Conservation (phyloP, 2,113 vertebrate genomes). For the Oncorhynchus keta region DNA sequence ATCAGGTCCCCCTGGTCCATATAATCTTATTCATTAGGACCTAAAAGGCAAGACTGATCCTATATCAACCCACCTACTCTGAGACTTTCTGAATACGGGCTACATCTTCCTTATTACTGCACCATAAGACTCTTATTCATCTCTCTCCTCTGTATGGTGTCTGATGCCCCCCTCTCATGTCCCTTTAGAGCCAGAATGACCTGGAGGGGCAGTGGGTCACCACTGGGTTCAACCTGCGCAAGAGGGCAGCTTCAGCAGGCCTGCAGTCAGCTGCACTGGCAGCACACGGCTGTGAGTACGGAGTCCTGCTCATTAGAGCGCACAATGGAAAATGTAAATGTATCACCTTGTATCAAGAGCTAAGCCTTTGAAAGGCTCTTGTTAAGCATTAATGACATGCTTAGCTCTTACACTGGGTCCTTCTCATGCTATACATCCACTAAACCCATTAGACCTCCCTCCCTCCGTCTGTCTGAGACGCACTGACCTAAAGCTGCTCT, state of each 20-base stretch:
- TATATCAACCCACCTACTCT: too few species aligned
- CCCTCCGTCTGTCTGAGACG: not conserved
- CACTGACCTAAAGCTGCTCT: not conserved
- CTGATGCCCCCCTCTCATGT: not conserved
- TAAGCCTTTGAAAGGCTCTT: not conserved
- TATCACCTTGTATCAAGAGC: not conserved
- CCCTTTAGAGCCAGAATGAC: not conserved
- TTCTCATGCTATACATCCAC: conserved; percentile 1
- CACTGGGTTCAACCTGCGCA: not conserved
- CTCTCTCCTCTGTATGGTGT: not conserved
- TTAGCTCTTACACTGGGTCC: not conserved
- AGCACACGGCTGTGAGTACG: not conserved
- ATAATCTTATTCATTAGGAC: too few species aligned
- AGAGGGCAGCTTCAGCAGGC: not conserved
- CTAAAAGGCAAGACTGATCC: too few species aligned
- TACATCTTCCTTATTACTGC: too few species aligned
- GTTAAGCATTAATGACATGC: not conserved
- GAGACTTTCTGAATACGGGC: too few species aligned
- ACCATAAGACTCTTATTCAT: not conserved
- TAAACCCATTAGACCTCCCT: not conserved
- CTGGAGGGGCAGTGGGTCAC: not conserved
- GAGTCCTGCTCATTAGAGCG: not conserved
- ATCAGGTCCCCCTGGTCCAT: too few species aligned
- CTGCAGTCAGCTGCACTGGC: not conserved
- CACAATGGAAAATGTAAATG: too few species aligned